Base-by-base conservation (phyloP, 2,888 invertebrate species). In the Hymenopus coronatus region DNA sequence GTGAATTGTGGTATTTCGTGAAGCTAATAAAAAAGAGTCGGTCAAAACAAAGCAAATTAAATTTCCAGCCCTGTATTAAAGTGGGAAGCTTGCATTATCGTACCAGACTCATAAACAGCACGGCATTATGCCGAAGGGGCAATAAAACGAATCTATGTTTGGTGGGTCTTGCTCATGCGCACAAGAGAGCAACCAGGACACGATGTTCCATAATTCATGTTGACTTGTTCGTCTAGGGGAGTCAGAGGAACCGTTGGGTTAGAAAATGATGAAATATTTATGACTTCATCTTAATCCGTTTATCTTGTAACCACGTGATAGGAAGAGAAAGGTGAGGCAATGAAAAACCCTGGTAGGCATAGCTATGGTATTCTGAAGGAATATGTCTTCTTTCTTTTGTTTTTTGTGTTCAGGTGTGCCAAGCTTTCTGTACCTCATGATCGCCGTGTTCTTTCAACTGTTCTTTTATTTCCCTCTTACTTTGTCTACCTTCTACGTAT, bases 251-350 rank as follows among this genome's bases (percentile, higher is more conserved):
- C 54, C 54, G 54, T 4, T 70, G 54, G 54, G 15, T 70, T 70
- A 70, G 54, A 70, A 70, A 70, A 89, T 82, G 84, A 84, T 89
- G 89, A 89, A 89, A 89, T 89, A 89, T 89, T 89, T 89, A 89
- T 89, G 83, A 87, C 84, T 89, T 81, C 87, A 84, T 89, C 84
- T 89, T 89, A 89, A 89, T 89, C 87, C 87, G 87, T 88, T 89
- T 88, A 88, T 87, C 82, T 83, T 87, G 84, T 84, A 89, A 87
- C 40, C 85, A 46, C 7, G 85, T n/a, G 83, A 84, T 83, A 88
- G 54, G 54, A 70, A 25, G 20, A 27, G 82, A 20, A 84, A 82
- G 82, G 82, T 15, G 82, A 0, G 85, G 83, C 2, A 40, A 70
- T 20, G 54, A 25, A 54, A 54, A 15, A 20, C 54, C 2, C 15